Conservation (phyloP, 2,888 invertebrate genomes). For the Junonia oenone region DNA sequence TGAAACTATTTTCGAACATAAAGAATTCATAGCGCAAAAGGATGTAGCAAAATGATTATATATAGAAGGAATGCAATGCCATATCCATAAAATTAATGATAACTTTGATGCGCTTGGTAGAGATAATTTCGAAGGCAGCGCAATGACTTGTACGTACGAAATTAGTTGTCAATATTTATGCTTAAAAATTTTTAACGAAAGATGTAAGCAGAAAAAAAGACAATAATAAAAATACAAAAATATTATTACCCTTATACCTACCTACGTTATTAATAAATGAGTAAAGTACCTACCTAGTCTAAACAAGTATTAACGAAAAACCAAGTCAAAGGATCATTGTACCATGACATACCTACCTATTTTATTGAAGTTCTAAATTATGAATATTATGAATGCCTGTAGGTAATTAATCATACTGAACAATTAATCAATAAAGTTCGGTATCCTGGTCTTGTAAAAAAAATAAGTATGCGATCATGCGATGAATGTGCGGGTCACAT, state of each 20-base stretch:
- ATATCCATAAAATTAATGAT: slow-evolving; percentile 18
- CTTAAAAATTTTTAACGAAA: too few relatives aligned
- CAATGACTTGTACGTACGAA: not conserved
- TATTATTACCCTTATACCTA: too few relatives aligned
- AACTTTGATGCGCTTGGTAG: slow-evolving; percentile 8
- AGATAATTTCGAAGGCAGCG: slow-evolving; percentile 10
- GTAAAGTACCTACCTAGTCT: too few relatives aligned
- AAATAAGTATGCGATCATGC: slow-evolving; percentile 21
- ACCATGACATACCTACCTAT: too few relatives aligned
- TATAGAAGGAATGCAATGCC: slow-evolving; percentile 13
- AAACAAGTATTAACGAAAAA: too few relatives aligned
- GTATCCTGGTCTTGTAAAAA: not conserved
- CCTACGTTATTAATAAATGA: too few relatives aligned
- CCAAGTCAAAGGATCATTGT: too few relatives aligned
- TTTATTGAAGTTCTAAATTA: too few relatives aligned
- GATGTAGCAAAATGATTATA: slow-evolving; percentile 9
- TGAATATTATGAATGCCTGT: too few relatives aligned
- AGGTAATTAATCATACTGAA: not conserved
- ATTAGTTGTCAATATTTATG: not conserved
- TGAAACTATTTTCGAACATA: not conserved
- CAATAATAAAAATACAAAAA: too few relatives aligned
- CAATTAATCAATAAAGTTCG: not conserved
- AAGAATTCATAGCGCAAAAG: not conserved
- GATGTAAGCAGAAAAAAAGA: too few relatives aligned
- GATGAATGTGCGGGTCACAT: slow-evolving; percentile 51